Evolutionary conservation across 2,888 invertebrate species (phyloP).

Genomic region (Cotesia congregata): DNA sequence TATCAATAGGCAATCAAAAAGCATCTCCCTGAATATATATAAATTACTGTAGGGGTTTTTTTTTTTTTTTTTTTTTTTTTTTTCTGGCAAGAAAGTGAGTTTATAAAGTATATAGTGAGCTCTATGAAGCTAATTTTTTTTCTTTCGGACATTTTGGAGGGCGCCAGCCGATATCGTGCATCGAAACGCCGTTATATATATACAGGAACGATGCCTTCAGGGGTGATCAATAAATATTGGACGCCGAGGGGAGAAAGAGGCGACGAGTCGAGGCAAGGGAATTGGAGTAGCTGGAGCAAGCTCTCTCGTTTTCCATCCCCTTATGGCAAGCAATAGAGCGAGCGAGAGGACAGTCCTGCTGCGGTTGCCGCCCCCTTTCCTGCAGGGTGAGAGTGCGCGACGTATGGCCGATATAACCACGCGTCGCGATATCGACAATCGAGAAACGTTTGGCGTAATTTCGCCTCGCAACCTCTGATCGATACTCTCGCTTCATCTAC

Average conservation of each 20-base stretch:
- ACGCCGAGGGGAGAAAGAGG: slow-evolving; percentile 62
- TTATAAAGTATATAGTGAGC: slow-evolving; percentile 53
- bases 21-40: background rate
- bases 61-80: slow-evolving; percentile 26
- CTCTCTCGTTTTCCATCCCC: slow-evolving; percentile 37
- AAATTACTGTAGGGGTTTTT: background rate
- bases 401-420: slow-evolving; percentile 68
- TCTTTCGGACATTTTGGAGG: slow-evolving; percentile 48
- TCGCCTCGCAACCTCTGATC: slow-evolving; percentile 62
- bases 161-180: slow-evolving; percentile 38
- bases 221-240: slow-evolving; percentile 70
- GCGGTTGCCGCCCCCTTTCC: slow-evolving; percentile 69
- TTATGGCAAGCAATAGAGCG: slow-evolving; percentile 46
- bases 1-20: slow-evolving; percentile 2
- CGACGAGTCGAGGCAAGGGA: slow-evolving; percentile 48
- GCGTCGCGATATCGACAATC: slow-evolving; percentile 58
- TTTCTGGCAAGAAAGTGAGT: slow-evolving; percentile 35
- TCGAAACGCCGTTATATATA: slow-evolving; percentile 29
- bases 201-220: slow-evolving; percentile 64
- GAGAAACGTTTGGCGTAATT: slow-evolving; percentile 60
- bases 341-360: slow-evolving; percentile 64
- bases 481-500: slow-evolving; percentile 51
- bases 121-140: slow-evolving; percentile 38
- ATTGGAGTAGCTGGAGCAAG: slow-evolving; percentile 38
- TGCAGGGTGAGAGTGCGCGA: slow-evolving; percentile 58